Evolutionary conservation across 1,140 invertebrate genomes (phyloP).

Genomic region (Gryon sp.): DNA sequence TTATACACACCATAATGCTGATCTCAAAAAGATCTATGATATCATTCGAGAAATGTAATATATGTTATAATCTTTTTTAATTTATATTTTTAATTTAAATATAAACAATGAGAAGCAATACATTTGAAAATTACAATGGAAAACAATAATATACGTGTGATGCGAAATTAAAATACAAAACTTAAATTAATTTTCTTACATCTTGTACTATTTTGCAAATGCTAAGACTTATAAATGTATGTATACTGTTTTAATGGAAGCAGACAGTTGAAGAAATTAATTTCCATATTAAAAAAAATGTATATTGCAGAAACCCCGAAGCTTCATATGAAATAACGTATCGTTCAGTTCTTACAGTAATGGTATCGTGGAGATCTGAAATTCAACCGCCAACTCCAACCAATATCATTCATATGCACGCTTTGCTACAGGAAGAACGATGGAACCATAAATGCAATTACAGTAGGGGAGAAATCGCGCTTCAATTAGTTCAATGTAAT

Average conservation of each 20-base stretch:
- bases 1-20: no score
- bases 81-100: no score
- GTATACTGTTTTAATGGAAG: no score
- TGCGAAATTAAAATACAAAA: no score
- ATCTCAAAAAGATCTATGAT: conserved; percentile 1
- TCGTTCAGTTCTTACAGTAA: no score
- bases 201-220: no score
- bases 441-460: background rate
- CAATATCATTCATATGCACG: background rate
- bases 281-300: no score
- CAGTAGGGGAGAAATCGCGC: background rate
- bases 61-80: background rate
- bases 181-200: no score
- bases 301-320: no score
- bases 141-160: no score
- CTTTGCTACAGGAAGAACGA: background rate
- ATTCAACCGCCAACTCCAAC: background rate
- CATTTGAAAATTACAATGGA: no score
- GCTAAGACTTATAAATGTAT: background rate
- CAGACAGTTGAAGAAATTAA: no score
- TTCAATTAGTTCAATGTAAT: background rate
- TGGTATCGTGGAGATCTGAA: background rate
- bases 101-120: background rate
- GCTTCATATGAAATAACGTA: background rate
- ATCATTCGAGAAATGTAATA: background rate